These are phyloP conservation scores for Rhincodon typus DNA, from an alignment of 2,797 vertebrate genomes.

Conservation along the genomic window DNA sequence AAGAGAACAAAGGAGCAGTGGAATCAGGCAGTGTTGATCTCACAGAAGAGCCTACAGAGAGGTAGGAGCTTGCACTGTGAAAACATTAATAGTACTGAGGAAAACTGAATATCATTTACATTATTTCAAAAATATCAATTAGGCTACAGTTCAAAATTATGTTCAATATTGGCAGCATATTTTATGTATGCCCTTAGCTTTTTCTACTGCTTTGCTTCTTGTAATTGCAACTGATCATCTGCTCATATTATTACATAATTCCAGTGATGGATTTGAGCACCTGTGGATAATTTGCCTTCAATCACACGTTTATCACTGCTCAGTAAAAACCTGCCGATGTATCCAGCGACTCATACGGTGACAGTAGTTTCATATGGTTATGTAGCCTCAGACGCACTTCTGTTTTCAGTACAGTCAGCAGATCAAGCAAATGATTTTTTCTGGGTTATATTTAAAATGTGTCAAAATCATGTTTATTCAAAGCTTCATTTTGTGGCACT, in stretches of 20 bases:
- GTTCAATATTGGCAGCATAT: background rate
- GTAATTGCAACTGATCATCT: background rate
- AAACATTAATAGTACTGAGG: background rate
- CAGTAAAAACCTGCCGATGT: slow-evolving; percentile 6
- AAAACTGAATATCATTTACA: background rate
- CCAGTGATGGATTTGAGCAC: background rate
- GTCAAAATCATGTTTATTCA: slow-evolving; percentile 33
- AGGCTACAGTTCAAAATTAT: background rate
- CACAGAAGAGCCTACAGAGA: slow-evolving; percentile 69
- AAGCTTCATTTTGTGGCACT: slow-evolving; percentile 30
- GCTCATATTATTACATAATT: background rate
- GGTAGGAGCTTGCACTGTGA: slow-evolving; percentile 61
- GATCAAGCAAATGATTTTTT: slow-evolving; percentile 26
- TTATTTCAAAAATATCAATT: background rate
- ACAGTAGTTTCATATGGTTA: background rate
- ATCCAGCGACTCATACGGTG: slow-evolving; percentile 12
- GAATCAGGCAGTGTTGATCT: slow-evolving; percentile 68
- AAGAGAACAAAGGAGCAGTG: slow-evolving; percentile 59
- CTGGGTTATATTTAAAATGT: slow-evolving; percentile 33
- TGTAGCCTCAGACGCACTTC: background rate
- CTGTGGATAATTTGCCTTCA: slow-evolving; percentile 26
- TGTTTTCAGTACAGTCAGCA: slow-evolving; percentile 26
- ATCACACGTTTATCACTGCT: slow-evolving; percentile 32
- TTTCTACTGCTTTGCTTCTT: background rate
- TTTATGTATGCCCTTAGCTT: background rate